These are phyloP conservation scores for Chorisops tibialis DNA, from an alignment of 2,888 invertebrate genomes.

Conservation along the genomic window DNA sequence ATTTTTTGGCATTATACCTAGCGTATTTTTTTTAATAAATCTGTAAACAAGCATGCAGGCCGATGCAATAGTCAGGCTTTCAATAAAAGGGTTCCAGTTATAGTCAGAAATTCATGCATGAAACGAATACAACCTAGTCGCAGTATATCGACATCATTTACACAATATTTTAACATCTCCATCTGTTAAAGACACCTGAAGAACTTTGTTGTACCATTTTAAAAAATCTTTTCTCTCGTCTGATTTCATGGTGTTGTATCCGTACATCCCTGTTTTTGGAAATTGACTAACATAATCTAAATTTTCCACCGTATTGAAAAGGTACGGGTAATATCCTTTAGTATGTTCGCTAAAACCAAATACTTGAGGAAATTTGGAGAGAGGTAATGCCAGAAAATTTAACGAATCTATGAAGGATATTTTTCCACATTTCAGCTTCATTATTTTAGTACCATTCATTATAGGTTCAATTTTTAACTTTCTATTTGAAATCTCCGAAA, in stretches of 20 bases:
- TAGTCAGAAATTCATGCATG: too few relatives aligned
- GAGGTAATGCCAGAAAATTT: too few relatives aligned
- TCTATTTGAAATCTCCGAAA: too few relatives aligned
- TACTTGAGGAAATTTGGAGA: neutral
- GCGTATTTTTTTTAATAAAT: neutral
- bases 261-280: constrained; percentile 9
- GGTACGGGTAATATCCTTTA: too few relatives aligned
- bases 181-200: too few relatives aligned
- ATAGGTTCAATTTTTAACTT: too few relatives aligned
- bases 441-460: too few relatives aligned
- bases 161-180: too few relatives aligned
- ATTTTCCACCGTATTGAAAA: neutral
- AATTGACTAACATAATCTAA: neutral
- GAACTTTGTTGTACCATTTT: too few relatives aligned
- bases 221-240: too few relatives aligned
- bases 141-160: too few relatives aligned
- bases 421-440: neutral
- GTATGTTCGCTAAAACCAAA: neutral
- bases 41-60: neutral
- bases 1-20: neutral
- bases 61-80: neutral
- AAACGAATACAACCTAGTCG: too few relatives aligned
- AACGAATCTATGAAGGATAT: neutral
- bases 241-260: constrained; percentile 5
- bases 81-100: neutral